These are phyloP conservation scores for Paracanthobrama guichenoti DNA, from an alignment of 2,113 vertebrate species.

Conservation along the genomic window DNA sequence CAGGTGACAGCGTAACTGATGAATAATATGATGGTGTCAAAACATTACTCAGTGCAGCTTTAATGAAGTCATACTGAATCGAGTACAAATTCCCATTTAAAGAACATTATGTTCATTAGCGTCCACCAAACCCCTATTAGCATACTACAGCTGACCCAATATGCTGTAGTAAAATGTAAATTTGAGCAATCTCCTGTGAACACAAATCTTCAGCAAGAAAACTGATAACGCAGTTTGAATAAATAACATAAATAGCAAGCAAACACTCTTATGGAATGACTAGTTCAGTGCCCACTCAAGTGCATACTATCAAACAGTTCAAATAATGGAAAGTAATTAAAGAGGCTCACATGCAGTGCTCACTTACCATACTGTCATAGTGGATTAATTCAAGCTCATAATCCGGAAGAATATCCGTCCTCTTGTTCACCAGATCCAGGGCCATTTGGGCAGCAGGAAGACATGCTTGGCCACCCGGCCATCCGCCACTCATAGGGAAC, in stretches of 20 bases:
- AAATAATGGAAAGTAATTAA: conserved; percentile 26
- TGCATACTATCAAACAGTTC: conserved; percentile 19
- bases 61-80: conserved; percentile 41
- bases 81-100: conserved; percentile 49
- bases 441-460: conserved; percentile 91
- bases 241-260: conserved; percentile 42
- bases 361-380: conserved; percentile 91
- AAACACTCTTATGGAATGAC: conserved; percentile 33
- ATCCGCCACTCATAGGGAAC: conserved; percentile 93
- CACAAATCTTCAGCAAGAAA: conserved; percentile 4
- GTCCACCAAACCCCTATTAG: conserved; percentile 38
- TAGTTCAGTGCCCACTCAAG: conserved; percentile 1
- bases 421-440: conserved; percentile 89
- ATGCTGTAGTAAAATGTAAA: conserved; percentile 40
- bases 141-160: conserved; percentile 31
- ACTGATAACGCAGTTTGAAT: conserved; percentile 31
- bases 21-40: conserved; percentile 24
- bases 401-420: conserved; percentile 90
- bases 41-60: conserved; percentile 16
- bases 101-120: conserved; percentile 39
- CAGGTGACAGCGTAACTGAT: conserved; percentile 11
- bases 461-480: conserved; percentile 92
- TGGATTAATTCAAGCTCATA: conserved; percentile 91
- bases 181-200: conserved; percentile 33
- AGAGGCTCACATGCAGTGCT: conserved; percentile 12